Conservation (phyloP, 92 coral and sea anemone species). For the Chrysogorgia sp. region DNA sequence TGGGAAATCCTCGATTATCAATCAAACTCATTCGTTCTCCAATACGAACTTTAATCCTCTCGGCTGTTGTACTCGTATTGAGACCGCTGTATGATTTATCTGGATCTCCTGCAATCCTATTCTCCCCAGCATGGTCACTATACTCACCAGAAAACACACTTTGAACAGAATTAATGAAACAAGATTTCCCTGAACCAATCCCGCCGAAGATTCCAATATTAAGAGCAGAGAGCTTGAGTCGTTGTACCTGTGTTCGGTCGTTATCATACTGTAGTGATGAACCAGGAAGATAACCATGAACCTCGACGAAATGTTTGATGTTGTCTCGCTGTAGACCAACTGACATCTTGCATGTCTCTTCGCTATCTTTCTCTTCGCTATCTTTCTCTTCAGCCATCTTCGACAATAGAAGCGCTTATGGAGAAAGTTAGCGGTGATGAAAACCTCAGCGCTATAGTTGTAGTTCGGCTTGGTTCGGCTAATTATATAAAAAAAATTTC, state of each 20-base stretch:
- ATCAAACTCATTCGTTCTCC: conserved; percentile 33
- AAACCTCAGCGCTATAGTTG: too few relatives aligned
- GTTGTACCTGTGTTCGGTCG: conserved; percentile 21
- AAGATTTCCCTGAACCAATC: conserved; percentile 23
- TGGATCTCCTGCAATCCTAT: conserved; percentile 11
- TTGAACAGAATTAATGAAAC: conserved; percentile 25
- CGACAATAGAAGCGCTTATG: too few relatives aligned
- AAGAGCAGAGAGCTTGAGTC: conserved; percentile 31
- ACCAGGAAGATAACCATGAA: conserved; percentile 22
- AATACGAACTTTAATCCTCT: conserved; percentile 17
- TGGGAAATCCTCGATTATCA: conserved; percentile 42
- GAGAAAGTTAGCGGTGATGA: neutral
- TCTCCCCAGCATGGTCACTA: conserved; percentile 33
- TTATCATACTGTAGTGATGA: conserved; percentile 42
- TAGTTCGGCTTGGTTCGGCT: too few relatives aligned
- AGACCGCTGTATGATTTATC: conserved; percentile 21
- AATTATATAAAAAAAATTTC: too few relatives aligned
- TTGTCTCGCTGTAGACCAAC: neutral
- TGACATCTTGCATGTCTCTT: neutral
- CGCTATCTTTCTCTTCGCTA: neutral
- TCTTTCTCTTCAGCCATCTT: neutral
- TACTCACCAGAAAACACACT: conserved; percentile 35
- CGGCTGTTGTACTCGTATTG: conserved; percentile 11
- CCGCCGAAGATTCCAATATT: conserved; percentile 39
- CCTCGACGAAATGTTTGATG: conserved; percentile 7